These are phyloP conservation scores for Meloidogyne exigua DNA, from an alignment of 1,140 invertebrate genomes.

Conservation along the genomic window DNA sequence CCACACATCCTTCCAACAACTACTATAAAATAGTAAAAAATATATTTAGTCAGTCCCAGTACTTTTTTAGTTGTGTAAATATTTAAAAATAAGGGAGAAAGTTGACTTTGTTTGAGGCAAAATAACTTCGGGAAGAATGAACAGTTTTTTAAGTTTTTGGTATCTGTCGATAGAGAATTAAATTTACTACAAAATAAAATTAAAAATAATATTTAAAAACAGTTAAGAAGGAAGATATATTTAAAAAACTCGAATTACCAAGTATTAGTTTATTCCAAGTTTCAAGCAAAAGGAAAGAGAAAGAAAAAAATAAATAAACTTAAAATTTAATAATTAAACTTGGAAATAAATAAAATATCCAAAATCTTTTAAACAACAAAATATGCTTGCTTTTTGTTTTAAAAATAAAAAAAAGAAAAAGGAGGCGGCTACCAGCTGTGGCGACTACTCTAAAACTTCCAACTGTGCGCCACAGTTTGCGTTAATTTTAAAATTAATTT, in stretches of 20 bases:
- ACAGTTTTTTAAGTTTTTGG: not conserved
- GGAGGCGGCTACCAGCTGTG: not conserved
- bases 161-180: conserved; percentile 5
- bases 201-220: too few relatives aligned
- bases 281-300: too few relatives aligned
- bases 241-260: too few relatives aligned
- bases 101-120: not conserved
- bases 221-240: not conserved
- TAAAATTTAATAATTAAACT: not conserved
- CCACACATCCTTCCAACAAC: not conserved
- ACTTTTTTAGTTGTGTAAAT: not conserved
- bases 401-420: too few relatives aligned
- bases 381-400: not conserved
- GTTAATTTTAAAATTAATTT: too few relatives aligned
- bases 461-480: too few relatives aligned
- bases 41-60: not conserved
- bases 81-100: not conserved
- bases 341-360: conserved; percentile 1
- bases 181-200: not conserved
- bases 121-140: not conserved
- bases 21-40: not conserved
- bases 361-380: not conserved
- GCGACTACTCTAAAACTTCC: too few relatives aligned
- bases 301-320: too few relatives aligned
- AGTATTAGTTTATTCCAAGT: too few relatives aligned